These are phyloP conservation scores for Ceratosolen fusciceps DNA, from an alignment of 1,140 invertebrate genomes.

Conservation along the genomic window DNA sequence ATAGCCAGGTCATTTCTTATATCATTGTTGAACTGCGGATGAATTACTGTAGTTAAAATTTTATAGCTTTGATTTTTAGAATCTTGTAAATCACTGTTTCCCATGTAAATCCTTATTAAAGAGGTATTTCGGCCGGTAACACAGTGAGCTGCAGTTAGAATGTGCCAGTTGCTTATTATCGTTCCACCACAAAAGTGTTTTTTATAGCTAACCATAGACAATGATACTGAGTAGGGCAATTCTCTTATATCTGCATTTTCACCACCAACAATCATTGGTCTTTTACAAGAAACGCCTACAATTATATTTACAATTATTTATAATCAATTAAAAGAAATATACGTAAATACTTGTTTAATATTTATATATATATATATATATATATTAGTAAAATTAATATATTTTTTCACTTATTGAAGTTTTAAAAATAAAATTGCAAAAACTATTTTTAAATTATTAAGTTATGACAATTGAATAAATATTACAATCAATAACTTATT, in stretches of 20 bases:
- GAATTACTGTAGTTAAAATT: neutral
- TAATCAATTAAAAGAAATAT: too few species aligned
- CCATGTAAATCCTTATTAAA: neutral
- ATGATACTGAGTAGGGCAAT: neutral
- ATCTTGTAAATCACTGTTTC: neutral
- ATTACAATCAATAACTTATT: too few species aligned
- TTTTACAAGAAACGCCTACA: neutral
- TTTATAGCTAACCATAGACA: neutral
- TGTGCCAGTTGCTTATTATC: neutral
- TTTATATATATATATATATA: too few species aligned
- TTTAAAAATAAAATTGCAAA: too few species aligned
- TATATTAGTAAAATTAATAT: too few species aligned
- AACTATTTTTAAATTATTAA: too few species aligned
- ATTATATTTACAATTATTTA: neutral
- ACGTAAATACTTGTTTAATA: too few species aligned
- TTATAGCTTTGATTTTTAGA: neutral
- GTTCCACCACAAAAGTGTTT: neutral
- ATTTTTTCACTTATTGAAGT: too few species aligned
- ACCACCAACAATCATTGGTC: neutral
- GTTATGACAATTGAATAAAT: too few species aligned
- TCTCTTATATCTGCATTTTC: slow-evolving; percentile 11
- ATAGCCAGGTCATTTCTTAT: neutral
- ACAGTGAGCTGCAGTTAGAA: neutral
- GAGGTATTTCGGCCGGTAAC: neutral
- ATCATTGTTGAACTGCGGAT: neutral